A percentile compares a stretch with the other conserved stretches of the same genome.
phyloP scores from a whole-genome alignment of 2,888 invertebrate genomes.

The Pecten maximus region DNA sequence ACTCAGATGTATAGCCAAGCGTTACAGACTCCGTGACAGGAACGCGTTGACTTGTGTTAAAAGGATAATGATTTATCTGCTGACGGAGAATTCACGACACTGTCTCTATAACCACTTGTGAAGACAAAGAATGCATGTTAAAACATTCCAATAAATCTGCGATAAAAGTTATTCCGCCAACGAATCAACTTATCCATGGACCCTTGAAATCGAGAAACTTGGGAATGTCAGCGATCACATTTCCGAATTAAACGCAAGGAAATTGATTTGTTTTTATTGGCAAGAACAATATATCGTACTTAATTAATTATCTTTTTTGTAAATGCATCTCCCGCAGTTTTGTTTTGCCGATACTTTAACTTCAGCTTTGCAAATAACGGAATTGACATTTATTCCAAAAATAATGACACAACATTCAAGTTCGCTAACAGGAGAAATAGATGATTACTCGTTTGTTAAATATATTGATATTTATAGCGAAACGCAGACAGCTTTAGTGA shows the following conservation, averaged over 20 bases:
- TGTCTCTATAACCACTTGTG: not conserved
- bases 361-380: not conserved
- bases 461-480: too few species aligned
- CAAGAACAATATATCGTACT: not conserved
- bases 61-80: not conserved
- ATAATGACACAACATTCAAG: not conserved
- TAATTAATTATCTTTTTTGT: not conserved
- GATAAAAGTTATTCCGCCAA: not conserved
- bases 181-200: not conserved
- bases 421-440: not conserved
- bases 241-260: not conserved
- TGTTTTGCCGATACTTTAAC: not conserved
- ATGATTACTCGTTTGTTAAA: not conserved
- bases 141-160: not conserved
- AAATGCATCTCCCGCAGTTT: not conserved
- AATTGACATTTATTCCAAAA: not conserved
- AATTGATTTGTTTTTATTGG: not conserved
- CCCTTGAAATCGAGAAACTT: constrained; percentile 6
- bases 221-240: constrained; percentile 13
- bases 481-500: too few species aligned
- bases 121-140: not conserved
- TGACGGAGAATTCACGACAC: not conserved
- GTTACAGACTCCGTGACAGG: not conserved
- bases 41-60: not conserved
- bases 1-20: not conserved